phyloP scores from a whole-genome alignment of 2,888 invertebrate genomes.

The Dicyrtoma fusca region DNA sequence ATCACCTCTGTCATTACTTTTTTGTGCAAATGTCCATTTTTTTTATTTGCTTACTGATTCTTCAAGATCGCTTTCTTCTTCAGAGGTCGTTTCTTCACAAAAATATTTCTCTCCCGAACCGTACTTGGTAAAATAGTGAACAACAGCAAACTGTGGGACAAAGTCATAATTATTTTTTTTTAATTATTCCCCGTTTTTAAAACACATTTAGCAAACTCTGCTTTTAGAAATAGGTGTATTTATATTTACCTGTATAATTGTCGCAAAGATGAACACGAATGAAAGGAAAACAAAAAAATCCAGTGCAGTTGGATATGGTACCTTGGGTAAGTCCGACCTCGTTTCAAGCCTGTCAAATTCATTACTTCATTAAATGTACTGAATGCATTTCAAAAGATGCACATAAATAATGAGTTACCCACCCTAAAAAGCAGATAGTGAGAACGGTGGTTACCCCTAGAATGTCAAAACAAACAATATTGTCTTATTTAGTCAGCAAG shows the following conservation, averaged over 20 bases:
- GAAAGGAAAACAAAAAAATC: slow-evolving; percentile 82
- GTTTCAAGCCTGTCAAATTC: slow-evolving; percentile 78
- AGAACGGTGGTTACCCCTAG: slow-evolving; percentile 79
- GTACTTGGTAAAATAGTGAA: slow-evolving; percentile 82
- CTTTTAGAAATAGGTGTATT: neutral
- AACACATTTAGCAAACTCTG: neutral
- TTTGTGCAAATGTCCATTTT: neutral
- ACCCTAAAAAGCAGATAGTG: slow-evolving; percentile 73
- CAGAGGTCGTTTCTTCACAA: slow-evolving; percentile 68
- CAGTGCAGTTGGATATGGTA: slow-evolving; percentile 82
- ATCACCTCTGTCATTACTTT: neutral
- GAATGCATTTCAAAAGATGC: neutral
- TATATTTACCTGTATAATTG: slow-evolving; percentile 70
- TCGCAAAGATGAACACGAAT: slow-evolving; percentile 78
- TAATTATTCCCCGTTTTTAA: neutral
- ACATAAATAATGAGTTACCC: neutral
- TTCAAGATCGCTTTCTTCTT: slow-evolving; percentile 61
- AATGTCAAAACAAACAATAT: no score
- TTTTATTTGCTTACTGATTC: slow-evolving; percentile 20
- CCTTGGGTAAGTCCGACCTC: slow-evolving; percentile 79
- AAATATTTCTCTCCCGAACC: slow-evolving; percentile 79
- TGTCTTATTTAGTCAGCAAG: no score
- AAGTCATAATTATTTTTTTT: no score
- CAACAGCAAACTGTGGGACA: slow-evolving; percentile 72
- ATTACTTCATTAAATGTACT: neutral